Percentiles rank a stretch among this genome's conserved stretches.
These are phyloP conservation scores for Notiomystis cincta DNA, from an alignment of 2,113 vertebrate species.

Conservation along the genomic window DNA sequence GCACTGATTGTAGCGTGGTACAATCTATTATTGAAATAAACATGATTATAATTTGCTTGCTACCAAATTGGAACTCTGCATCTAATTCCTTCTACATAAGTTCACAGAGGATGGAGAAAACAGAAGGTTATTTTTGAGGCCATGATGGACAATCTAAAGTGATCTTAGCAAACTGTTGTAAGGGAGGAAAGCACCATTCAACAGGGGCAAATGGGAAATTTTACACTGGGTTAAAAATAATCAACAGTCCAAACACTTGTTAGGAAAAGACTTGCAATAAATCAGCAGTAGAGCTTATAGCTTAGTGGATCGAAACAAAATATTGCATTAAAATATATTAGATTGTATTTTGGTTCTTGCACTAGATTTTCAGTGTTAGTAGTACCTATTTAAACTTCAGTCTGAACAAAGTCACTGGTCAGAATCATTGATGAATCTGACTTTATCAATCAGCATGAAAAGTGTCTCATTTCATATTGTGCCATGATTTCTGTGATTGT, in stretches of 20 bases:
- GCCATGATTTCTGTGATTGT: neutral
- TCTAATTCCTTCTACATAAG: neutral
- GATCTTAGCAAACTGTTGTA: neutral
- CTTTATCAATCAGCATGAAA: neutral
- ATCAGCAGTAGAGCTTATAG: neutral
- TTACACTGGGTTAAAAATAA: neutral
- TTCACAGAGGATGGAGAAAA: neutral
- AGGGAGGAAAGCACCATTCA: neutral
- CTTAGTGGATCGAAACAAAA: neutral
- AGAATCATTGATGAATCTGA: neutral
- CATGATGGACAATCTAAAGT: neutral
- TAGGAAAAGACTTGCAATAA: neutral
- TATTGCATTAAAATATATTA: neutral
- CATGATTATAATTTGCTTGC: neutral
- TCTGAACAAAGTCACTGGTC: neutral
- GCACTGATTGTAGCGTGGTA: neutral
- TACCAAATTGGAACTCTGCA: neutral
- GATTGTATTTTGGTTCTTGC: neutral
- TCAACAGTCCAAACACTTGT: neutral
- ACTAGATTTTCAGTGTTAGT: neutral
- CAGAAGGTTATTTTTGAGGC: neutral
- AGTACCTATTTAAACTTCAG: neutral
- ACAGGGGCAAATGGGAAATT: neutral
- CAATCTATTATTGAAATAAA: neutral
- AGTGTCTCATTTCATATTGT: neutral